Evolutionary conservation across 2,888 invertebrate species (phyloP), one percentile per base, ranked within the genome.

Genomic region (Pseudococcus longispinus): DNA sequence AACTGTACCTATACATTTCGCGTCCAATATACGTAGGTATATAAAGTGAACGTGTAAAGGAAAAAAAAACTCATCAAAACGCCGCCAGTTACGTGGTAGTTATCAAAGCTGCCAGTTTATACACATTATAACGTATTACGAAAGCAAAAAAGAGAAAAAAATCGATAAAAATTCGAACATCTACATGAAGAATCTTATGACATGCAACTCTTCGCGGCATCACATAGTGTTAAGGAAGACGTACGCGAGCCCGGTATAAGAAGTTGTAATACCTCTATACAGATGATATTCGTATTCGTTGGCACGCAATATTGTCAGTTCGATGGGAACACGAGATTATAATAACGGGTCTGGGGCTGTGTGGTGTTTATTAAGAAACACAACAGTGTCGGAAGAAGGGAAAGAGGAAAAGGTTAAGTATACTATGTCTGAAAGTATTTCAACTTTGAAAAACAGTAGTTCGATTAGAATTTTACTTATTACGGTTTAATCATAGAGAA

Each of bases 391-490:
- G 37, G 9, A 8, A 9, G 37, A 6, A 9, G 37, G 37, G n/a
- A n/a, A 32, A 42, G 29, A 42, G 20, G 20, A 80, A 20, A 20
- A 42, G 26, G 77, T 15, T 9, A n/a, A n/a, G n/a, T n/a, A 42
- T 80, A 80, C 77, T 80, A 80, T 80, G 77, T 80, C 77, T 20
- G 77, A 80, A 80, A 80, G 77, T 80, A 80, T 80, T 80, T 42
- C 42, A 20, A 42, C 77, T 42, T 70, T 32, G 15, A 51, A 80
- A 77, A 80, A 80, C 77, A 80, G 77, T 80, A 80, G 77, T 80
- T 80, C 6, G 3, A 42, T 42, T 80, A 20, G 29, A 23, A n/a
- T 80, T 80, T 80, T 32, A 37, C 77, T 80, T 42, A 80, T 80
- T 80, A 80, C n/a, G 13, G n/a, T 80, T 37, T 80, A 80, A 80